A percentile compares a stretch with the other conserved stretches of the same genome.
phyloP scores from a whole-genome alignment of 2,797 vertebrate species.

The Lutra lutra region DNA sequence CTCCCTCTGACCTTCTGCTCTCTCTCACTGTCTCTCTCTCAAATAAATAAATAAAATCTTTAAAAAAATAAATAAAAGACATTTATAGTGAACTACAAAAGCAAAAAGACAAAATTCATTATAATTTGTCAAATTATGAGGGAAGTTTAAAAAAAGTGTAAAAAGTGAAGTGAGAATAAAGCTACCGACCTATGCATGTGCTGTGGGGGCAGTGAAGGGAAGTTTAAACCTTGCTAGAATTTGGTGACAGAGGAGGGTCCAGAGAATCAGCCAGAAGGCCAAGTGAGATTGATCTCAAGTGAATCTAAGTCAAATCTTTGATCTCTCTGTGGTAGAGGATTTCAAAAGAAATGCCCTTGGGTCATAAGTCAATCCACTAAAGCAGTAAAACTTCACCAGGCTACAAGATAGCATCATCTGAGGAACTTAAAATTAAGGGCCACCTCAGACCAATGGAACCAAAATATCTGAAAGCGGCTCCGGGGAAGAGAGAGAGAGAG shows the following conservation, averaged over 20 bases:
- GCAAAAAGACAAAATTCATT: not conserved
- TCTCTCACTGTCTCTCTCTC: too few relatives aligned
- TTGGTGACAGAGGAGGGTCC: not conserved
- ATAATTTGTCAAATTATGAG: not conserved
- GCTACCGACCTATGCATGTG: not conserved
- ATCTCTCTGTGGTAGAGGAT: not conserved
- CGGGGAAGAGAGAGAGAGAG: not conserved
- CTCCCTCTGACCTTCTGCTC: too few relatives aligned
- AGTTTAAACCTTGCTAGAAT: not conserved
- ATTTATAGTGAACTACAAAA: not conserved
- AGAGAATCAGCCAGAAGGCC: not conserved
- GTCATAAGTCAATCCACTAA: not conserved
- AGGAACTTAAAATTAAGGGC: not conserved
- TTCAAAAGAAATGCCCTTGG: constrained; percentile 11
- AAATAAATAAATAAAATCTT: too few relatives aligned
- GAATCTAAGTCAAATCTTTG: not conserved
- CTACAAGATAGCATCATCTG: not conserved
- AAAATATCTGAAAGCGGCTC: not conserved
- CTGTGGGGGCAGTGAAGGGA: not conserved
- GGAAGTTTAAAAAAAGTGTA: not conserved
- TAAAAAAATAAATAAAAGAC: not conserved
- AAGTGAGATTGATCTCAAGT: not conserved
- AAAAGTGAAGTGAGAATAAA: not conserved
- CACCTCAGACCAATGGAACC: not conserved
- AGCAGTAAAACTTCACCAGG: not conserved